These are phyloP conservation scores for Podotricha telesiphe DNA, from an alignment of 2,888 invertebrate species.

Conservation along the genomic window DNA sequence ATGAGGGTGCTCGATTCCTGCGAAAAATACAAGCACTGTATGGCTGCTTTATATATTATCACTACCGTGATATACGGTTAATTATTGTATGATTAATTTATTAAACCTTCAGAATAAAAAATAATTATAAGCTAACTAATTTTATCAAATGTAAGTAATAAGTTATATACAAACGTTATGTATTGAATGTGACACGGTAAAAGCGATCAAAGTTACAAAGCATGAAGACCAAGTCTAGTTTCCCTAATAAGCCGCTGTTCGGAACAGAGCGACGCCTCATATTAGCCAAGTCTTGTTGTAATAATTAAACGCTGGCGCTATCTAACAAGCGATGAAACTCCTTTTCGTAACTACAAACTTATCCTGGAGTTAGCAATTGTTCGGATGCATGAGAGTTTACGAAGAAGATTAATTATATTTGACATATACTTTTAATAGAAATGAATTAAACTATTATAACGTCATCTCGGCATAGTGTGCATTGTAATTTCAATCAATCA, in stretches of 20 bases:
- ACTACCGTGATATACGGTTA: too few relatives aligned
- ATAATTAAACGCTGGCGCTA: conserved; percentile 67
- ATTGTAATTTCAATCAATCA: too few relatives aligned
- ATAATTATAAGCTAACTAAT: too few relatives aligned
- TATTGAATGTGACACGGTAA: background rate
- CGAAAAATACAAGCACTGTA: too few relatives aligned
- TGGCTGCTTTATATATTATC: too few relatives aligned
- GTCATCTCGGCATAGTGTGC: too few relatives aligned
- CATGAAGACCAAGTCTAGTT: conserved; percentile 29
- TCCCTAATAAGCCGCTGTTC: conserved; percentile 51
- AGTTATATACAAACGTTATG: background rate
- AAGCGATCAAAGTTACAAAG: conserved; percentile 15
- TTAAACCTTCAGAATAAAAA: too few relatives aligned
- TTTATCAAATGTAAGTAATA: background rate
- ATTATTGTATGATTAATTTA: too few relatives aligned
- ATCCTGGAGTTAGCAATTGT: conserved; percentile 43
- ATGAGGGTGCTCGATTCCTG: too few relatives aligned
- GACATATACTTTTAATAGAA: too few relatives aligned
- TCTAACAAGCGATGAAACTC: conserved; percentile 60
- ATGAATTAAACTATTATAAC: too few relatives aligned
- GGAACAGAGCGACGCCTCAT: conserved; percentile 60
- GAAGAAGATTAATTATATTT: background rate
- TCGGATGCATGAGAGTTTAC: conserved; percentile 21
- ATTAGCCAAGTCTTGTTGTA: conserved; percentile 70
- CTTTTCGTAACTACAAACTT: conserved; percentile 73